Evolutionary conservation across 2,113 vertebrate genomes (phyloP).

Genomic region (Sisor rabdophorus): DNA sequence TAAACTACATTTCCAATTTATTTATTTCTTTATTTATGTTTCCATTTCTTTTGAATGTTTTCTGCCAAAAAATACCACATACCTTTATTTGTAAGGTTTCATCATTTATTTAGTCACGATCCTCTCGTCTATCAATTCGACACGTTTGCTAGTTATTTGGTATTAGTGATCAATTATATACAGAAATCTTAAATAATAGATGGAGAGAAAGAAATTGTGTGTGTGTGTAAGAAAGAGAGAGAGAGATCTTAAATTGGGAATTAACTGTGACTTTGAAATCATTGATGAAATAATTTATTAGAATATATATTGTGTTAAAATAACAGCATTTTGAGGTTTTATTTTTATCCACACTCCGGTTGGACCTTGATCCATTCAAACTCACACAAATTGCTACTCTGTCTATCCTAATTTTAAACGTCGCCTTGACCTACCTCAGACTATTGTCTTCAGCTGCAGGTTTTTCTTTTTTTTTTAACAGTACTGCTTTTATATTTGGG

Average conservation of each 20-base stretch:
- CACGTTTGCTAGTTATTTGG: background rate
- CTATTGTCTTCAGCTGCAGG: conserved; percentile 19
- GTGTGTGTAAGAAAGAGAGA: background rate
- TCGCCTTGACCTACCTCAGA: conserved; percentile 40
- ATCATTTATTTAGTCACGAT: background rate
- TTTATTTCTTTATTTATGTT: background rate
- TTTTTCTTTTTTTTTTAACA: conserved; percentile 23
- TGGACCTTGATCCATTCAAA: conserved; percentile 49
- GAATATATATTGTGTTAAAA: no score
- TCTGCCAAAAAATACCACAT: background rate
- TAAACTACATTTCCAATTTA: background rate
- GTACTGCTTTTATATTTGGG: conserved; percentile 20
- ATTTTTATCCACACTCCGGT: conserved; percentile 10
- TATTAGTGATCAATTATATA: background rate
- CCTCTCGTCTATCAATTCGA: no score
- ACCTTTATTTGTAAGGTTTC: no score
- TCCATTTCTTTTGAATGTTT: background rate
- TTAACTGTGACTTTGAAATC: background rate
- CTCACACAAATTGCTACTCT: conserved; percentile 43
- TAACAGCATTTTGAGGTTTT: no score
- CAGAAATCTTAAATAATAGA: background rate
- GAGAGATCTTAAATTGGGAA: background rate
- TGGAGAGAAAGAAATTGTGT: background rate
- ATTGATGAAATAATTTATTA: no score
- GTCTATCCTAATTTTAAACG: conserved; percentile 40